Conservation (phyloP, 2,888 invertebrate species). For the Camptogramma bilineatum region DNA sequence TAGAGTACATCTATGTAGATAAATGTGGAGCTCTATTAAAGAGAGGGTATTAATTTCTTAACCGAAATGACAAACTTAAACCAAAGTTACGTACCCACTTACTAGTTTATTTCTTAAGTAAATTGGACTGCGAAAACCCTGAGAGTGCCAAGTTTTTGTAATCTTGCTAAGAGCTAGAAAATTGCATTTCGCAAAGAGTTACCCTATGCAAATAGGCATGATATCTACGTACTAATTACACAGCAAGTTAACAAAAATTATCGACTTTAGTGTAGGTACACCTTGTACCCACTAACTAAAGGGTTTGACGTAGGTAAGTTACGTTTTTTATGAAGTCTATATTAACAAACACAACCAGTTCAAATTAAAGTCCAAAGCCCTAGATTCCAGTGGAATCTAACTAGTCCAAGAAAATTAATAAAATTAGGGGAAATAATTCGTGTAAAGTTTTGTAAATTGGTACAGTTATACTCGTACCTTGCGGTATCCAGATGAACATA, state of each 20-base stretch:
- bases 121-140: slow-evolving; percentile 45
- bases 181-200: slow-evolving; percentile 49
- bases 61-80: slow-evolving; percentile 19
- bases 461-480: too few species aligned
- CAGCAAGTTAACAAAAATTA: background rate
- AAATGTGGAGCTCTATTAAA: background rate
- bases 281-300: too few species aligned
- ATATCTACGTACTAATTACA: slow-evolving; percentile 34
- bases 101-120: slow-evolving; percentile 28
- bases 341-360: too few species aligned
- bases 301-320: too few species aligned
- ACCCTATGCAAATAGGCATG: slow-evolving; percentile 33
- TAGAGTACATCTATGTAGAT: background rate
- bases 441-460: too few species aligned
- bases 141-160: slow-evolving; percentile 51
- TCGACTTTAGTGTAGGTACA: background rate
- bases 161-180: slow-evolving; percentile 53
- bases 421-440: too few species aligned
- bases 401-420: too few species aligned
- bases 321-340: too few species aligned
- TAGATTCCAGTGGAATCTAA: too few species aligned
- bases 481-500: too few species aligned
- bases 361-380: too few species aligned
- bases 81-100: slow-evolving; percentile 19
- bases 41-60: background rate